Evolutionary conservation across 2,797 vertebrate genomes (phyloP).

Genomic region (Fratercula arctica): DNA sequence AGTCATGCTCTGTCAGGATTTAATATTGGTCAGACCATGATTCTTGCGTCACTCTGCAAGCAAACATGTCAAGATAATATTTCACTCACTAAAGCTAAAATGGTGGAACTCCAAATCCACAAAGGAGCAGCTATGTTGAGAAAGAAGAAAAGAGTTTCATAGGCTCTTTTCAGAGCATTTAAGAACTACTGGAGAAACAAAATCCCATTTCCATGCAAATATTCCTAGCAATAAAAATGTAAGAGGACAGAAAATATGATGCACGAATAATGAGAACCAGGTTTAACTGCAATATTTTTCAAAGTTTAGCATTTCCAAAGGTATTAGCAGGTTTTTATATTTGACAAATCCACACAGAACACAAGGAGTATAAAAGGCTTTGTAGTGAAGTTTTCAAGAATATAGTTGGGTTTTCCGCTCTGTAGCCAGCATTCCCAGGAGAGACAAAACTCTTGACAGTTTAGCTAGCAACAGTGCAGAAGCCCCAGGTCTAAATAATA

Average conservation of each 20-base stretch:
- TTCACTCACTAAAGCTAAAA: not conserved
- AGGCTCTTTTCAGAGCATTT: not conserved
- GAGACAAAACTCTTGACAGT: not conserved
- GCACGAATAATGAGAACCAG: not conserved
- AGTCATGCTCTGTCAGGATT: not conserved
- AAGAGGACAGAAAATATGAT: not conserved
- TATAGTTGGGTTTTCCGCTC: not conserved
- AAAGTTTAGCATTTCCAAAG: not conserved
- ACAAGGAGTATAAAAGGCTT: not conserved
- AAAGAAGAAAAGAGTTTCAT: not conserved
- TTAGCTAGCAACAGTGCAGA: not conserved
- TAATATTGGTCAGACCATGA: not conserved
- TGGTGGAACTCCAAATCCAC: not conserved
- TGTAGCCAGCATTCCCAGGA: not conserved
- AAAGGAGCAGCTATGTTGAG: not conserved
- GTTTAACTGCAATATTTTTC: not conserved
- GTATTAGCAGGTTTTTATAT: not conserved
- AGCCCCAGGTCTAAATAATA: not conserved
- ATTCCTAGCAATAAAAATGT: not conserved
- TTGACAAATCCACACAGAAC: conserved; percentile 10
- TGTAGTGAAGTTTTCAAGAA: not conserved
- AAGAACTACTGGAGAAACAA: not conserved
- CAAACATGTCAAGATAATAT: not conserved
- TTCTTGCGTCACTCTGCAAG: not conserved
- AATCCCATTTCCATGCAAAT: not conserved